Conservation (phyloP, 2,113 vertebrate species). For the Bombycilla garrulus region DNA sequence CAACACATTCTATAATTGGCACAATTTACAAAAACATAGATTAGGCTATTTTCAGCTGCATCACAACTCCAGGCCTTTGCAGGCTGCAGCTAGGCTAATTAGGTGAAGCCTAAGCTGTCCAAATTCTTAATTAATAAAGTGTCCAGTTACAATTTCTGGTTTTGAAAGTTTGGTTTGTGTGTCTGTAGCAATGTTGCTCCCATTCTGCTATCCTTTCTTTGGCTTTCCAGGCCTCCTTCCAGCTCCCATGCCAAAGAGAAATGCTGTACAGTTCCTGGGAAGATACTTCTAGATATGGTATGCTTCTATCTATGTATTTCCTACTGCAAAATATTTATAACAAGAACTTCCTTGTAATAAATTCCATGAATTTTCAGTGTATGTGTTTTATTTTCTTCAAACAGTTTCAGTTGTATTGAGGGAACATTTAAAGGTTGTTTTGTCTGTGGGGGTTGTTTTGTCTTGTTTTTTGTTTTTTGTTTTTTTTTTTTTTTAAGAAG, state of each 20-base stretch:
- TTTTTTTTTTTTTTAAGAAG: neutral
- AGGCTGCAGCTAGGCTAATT: too few relatives aligned
- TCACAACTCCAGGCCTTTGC: too few relatives aligned
- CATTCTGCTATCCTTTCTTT: neutral
- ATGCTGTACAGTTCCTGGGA: neutral
- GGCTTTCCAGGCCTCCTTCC: neutral
- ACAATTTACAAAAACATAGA: too few relatives aligned
- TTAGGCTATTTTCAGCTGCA: too few relatives aligned
- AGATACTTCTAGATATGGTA: neutral
- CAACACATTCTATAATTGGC: too few relatives aligned
- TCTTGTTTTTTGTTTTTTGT: neutral
- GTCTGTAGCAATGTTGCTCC: neutral
- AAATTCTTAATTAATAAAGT: too few relatives aligned
- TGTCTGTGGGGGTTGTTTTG: neutral
- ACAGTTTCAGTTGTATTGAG: neutral
- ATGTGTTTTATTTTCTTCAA: neutral
- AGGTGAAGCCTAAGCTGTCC: too few relatives aligned
- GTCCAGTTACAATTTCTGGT: neutral
- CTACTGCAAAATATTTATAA: neutral
- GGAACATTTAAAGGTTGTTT: neutral
- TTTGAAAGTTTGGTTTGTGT: neutral
- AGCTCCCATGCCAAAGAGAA: neutral
- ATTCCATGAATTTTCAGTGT: neutral
- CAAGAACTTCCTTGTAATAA: neutral
- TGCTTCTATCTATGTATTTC: neutral